Evolutionary conservation across 2,797 vertebrate genomes (phyloP).

Genomic region (Alfaro cultratus): DNA sequence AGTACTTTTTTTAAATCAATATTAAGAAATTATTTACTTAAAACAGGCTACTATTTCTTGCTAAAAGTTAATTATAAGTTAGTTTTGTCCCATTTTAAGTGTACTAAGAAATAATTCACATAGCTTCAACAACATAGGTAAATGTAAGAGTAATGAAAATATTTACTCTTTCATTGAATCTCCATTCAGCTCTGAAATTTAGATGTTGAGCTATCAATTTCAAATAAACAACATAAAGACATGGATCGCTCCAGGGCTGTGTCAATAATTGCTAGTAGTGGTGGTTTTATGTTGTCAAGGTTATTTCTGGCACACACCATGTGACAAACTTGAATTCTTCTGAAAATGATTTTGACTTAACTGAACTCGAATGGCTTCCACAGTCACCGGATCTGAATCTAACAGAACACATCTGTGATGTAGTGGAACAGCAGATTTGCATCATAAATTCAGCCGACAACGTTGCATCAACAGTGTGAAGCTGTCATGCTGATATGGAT

Average conservation of each 20-base stretch:
- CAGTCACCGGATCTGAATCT: not conserved
- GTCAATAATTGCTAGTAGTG: not conserved
- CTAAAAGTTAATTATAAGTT: too few species aligned
- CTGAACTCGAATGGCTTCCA: not conserved
- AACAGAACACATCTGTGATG: not conserved
- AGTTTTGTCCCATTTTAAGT: too few species aligned
- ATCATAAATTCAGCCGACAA: not conserved
- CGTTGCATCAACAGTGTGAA: not conserved
- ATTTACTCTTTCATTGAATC: not conserved
- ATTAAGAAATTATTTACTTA: too few species aligned
- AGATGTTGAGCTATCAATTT: not conserved
- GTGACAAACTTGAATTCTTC: not conserved
- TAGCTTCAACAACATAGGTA: not conserved
- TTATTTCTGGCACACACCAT: not conserved
- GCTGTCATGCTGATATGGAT: not conserved
- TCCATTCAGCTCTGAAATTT: not conserved
- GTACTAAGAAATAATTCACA: not conserved
- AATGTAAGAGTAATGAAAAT: not conserved
- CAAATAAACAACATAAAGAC: not conserved
- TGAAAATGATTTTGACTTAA: not conserved
- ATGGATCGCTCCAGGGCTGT: not conserved
- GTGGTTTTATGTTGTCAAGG: not conserved
- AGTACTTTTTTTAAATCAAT: too few species aligned
- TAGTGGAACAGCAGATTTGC: not conserved
- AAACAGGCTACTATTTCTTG: too few species aligned